phyloP scores from a whole-genome alignment of 2,113 vertebrate genomes.

The Ammodramus savannarum region DNA sequence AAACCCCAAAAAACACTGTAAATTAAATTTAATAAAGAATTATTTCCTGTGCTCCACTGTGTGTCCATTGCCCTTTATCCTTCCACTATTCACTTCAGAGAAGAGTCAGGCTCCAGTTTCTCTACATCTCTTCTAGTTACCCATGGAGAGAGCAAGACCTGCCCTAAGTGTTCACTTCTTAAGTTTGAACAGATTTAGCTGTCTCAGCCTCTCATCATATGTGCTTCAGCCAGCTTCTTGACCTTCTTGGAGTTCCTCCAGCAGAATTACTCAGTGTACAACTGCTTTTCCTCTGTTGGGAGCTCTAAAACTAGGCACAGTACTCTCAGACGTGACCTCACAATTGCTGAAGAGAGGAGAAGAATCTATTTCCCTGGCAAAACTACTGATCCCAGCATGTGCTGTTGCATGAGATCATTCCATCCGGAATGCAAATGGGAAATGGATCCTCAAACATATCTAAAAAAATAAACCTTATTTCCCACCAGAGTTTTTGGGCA shows the following conservation, averaged over 20 bases:
- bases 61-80: neutral
- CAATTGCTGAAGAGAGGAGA: neutral
- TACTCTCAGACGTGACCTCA: neutral
- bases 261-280: fast-evolving
- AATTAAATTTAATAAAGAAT: neutral
- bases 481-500: neutral
- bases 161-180: neutral
- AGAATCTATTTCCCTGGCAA: neutral
- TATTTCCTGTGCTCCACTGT: neutral
- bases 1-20: neutral
- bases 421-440: neutral
- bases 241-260: neutral
- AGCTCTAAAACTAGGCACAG: neutral
- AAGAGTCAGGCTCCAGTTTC: neutral
- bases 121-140: neutral
- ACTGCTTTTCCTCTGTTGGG: neutral
- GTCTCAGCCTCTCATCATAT: neutral
- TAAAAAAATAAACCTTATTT: neutral
- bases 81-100: neutral
- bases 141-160: neutral
- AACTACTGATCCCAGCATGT: neutral
- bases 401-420: neutral
- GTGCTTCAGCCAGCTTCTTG: neutral
- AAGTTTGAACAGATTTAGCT: neutral
- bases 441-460: neutral